Conservation (phyloP, 2,888 invertebrate species). For the Cephus pygmeus region DNA sequence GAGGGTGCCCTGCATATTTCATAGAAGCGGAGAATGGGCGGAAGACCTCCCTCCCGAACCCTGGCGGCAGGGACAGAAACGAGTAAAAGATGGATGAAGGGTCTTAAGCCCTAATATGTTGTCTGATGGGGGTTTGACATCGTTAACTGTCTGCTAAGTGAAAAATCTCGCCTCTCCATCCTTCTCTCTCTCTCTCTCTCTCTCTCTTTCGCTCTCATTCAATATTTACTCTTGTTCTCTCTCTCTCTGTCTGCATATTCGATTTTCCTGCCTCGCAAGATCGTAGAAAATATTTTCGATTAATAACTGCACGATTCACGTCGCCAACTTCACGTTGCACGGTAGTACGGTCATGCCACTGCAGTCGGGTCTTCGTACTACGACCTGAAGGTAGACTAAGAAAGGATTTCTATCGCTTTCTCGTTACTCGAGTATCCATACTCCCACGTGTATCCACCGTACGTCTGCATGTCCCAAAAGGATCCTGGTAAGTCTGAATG, state of each 20-base stretch:
- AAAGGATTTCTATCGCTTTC: neutral
- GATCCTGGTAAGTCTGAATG: neutral
- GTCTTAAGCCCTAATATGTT: conserved; percentile 28
- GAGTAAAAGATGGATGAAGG: conserved; percentile 27
- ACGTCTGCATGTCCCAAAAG: neutral
- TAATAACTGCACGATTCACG: neutral
- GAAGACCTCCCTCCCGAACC: conserved; percentile 1
- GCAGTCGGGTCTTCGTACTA: too few relatives aligned
- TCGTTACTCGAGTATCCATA: neutral
- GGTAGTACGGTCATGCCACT: neutral
- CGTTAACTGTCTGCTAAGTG: conserved; percentile 31
- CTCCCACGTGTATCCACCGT: neutral
- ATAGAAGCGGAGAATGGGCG: conserved; percentile 3
- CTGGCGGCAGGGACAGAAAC: conserved; percentile 10
- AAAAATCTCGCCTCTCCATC: conserved; percentile 25
- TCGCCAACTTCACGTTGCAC: neutral
- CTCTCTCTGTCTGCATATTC: neutral
- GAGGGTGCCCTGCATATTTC: conserved; percentile 18
- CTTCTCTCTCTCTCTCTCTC: neutral
- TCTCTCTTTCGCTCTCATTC: neutral
- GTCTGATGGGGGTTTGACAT: conserved; percentile 27
- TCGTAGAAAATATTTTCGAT: too few relatives aligned
- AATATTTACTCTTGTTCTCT: too few relatives aligned
- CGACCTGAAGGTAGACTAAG: too few relatives aligned
- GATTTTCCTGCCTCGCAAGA: neutral